Evolutionary conservation across 2,797 vertebrate genomes (phyloP).

Genomic region (Pangasius krempfi): DNA sequence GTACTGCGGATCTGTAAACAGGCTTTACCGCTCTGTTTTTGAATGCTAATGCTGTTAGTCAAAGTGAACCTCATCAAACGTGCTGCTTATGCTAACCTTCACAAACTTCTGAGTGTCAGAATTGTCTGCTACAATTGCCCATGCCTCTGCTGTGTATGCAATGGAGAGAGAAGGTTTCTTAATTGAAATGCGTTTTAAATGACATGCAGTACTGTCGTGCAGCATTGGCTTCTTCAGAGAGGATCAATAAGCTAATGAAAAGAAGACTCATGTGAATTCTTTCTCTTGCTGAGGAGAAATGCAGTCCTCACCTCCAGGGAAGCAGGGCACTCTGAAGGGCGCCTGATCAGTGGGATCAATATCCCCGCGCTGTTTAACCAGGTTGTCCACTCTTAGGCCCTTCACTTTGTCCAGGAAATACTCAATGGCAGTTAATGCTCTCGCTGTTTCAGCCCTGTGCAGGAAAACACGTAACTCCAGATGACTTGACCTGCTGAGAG

Average conservation of each 20-base stretch:
- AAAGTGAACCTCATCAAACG: constrained; percentile 10
- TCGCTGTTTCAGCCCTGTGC: constrained; percentile 42
- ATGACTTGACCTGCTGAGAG: constrained; percentile 47
- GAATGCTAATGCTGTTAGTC: constrained; percentile 25
- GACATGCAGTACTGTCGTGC: constrained; percentile 32
- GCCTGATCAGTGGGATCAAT: constrained; percentile 63
- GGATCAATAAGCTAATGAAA: constrained; percentile 63
- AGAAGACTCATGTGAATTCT: constrained; percentile 35
- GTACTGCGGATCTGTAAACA: constrained; percentile 19
- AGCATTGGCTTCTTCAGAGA: constrained; percentile 39
- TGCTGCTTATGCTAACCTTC: constrained; percentile 17
- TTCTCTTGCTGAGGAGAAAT: constrained; percentile 38
- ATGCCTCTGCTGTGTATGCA: not conserved
- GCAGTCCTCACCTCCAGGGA: constrained; percentile 44
- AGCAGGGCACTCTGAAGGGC: constrained; percentile 64
- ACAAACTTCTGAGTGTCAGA: constrained; percentile 23
- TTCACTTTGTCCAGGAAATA: constrained; percentile 54
- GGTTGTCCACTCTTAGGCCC: constrained; percentile 50
- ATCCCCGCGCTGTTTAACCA: constrained; percentile 57
- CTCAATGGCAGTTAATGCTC: constrained; percentile 56
- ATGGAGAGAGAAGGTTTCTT: constrained; percentile 17
- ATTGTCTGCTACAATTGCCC: not conserved
- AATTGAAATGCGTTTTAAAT: constrained; percentile 51
- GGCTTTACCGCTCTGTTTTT: constrained; percentile 20
- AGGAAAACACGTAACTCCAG: constrained; percentile 38